These are phyloP conservation scores for Tinea trinotella DNA, from an alignment of 2,888 invertebrate species.

Conservation along the genomic window DNA sequence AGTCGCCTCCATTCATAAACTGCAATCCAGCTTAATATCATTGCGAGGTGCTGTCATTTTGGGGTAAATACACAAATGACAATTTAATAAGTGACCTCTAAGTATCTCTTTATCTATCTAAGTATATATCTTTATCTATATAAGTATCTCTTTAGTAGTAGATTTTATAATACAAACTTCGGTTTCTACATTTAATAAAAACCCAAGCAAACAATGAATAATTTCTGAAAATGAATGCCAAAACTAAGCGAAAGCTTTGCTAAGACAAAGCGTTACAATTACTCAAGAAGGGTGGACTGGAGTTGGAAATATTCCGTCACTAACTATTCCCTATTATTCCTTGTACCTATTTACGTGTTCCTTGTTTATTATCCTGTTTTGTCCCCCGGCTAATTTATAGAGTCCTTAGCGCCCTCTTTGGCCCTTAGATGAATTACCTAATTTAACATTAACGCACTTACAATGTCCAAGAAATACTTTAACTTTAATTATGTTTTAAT, in stretches of 20 bases:
- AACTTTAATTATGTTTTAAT: background rate
- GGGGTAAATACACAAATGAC: too few species aligned
- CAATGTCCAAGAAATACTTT: conserved; percentile 8
- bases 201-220: too few species aligned
- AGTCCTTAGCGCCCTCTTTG: conserved; percentile 56
- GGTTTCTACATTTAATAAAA: too few species aligned
- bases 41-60: too few species aligned
- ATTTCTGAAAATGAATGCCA: too few species aligned
- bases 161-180: too few species aligned
- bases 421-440: conserved; percentile 58
- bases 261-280: conserved; percentile 37
- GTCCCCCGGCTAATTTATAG: conserved; percentile 68
- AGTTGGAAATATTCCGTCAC: conserved; percentile 26
- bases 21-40: too few species aligned
- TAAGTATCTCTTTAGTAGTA: too few species aligned
- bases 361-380: conserved; percentile 62
- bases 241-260: background rate
- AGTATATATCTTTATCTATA: too few species aligned
- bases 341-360: conserved; percentile 20
- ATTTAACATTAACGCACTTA: conserved; percentile 59
- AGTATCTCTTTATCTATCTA: too few species aligned
- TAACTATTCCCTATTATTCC: conserved; percentile 53
- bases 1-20: too few species aligned
- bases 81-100: too few species aligned
- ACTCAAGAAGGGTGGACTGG: conserved; percentile 58